These are phyloP conservation scores for Orycteropus afer DNA, from an alignment of 2,113 vertebrate species.

Conservation along the genomic window DNA sequence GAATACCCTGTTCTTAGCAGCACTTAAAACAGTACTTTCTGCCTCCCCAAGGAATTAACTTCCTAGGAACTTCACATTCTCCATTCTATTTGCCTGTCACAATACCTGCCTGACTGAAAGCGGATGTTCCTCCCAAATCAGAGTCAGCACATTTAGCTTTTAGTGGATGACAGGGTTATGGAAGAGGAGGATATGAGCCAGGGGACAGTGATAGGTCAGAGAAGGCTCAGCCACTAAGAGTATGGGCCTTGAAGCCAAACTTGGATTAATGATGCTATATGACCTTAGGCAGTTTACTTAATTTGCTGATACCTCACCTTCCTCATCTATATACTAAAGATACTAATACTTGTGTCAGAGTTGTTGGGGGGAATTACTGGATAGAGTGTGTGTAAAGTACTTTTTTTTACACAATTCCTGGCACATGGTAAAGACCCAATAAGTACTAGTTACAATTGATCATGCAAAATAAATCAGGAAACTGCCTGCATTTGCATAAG, in stretches of 20 bases:
- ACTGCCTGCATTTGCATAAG: conserved; percentile 23
- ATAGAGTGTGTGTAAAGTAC: neutral
- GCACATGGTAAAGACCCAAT: neutral
- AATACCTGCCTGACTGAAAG: neutral
- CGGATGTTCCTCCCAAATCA: neutral
- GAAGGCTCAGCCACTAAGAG: neutral
- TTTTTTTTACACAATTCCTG: neutral
- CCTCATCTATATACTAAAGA: neutral
- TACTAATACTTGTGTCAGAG: neutral
- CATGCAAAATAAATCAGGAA: neutral
- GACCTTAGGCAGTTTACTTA: neutral
- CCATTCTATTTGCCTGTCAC: neutral
- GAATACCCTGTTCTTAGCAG: neutral
- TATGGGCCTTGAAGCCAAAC: neutral
- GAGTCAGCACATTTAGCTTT: neutral
- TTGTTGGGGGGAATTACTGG: neutral
- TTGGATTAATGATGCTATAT: neutral
- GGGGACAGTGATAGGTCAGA: neutral
- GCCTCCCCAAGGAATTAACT: neutral
- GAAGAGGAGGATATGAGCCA: neutral
- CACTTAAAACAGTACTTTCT: neutral
- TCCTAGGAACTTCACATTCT: no score
- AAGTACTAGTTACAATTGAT: neutral
- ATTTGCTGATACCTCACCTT: neutral
- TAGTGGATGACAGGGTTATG: neutral